A percentile compares a stretch with the other conserved stretches of the same genome.
These are phyloP conservation scores for Frieseomelitta varia DNA, from an alignment of 1,140 invertebrate genomes.

Conservation along the genomic window DNA sequence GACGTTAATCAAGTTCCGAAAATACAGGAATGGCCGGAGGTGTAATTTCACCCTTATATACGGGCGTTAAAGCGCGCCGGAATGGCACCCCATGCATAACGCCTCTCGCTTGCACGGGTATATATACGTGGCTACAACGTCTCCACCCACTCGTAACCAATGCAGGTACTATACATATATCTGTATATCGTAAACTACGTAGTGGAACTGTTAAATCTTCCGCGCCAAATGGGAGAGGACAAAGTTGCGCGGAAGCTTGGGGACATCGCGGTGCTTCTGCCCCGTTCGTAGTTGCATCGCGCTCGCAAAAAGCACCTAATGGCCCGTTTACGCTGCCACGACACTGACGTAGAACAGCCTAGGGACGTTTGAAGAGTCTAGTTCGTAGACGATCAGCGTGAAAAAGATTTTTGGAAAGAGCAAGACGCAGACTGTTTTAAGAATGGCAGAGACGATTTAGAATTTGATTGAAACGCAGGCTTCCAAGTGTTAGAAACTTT, in stretches of 20 bases:
- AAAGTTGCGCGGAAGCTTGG: conserved; percentile 70
- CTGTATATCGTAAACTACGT: conserved; percentile 69
- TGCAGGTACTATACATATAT: conserved; percentile 59
- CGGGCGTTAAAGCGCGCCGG: conserved; percentile 71
- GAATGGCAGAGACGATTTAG: too few species aligned
- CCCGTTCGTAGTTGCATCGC: conserved; percentile 39
- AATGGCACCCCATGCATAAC: conserved; percentile 73
- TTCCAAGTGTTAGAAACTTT: too few species aligned
- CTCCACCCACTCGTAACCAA: conserved; percentile 61
- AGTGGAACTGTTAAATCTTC: conserved; percentile 73
- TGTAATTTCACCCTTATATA: conserved; percentile 71
- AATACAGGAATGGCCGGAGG: conserved; percentile 69
- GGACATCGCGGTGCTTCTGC: conserved; percentile 66
- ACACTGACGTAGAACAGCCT: background rate
- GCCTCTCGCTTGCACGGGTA: conserved; percentile 44
- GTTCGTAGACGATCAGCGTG: background rate
- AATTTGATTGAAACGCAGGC: too few species aligned
- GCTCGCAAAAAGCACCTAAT: conserved; percentile 43
- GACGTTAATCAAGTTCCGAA: conserved; percentile 73
- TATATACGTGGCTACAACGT: conserved; percentile 38
- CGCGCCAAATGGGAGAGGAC: conserved; percentile 71
- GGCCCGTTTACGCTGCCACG: conserved; percentile 24
- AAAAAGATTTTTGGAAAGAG: background rate
- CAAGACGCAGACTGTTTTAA: background rate
- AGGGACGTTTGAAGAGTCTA: background rate